Evolutionary conservation across 2,888 invertebrate species (phyloP).

Genomic region (Oligia latruncula): DNA sequence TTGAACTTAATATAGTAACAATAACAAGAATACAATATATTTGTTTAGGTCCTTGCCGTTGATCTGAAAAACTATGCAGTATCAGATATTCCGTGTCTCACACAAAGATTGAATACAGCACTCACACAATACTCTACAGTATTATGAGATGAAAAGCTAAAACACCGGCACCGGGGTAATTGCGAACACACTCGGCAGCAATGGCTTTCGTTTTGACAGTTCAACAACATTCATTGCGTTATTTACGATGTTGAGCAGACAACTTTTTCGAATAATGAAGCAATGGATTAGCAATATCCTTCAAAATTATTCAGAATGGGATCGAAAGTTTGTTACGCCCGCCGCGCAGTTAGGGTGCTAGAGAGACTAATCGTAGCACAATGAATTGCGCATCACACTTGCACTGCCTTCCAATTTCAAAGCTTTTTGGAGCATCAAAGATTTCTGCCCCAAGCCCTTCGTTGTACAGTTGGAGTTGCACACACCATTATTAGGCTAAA

Average conservation of each 20-base stretch:
- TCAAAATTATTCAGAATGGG: no score
- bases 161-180: no score
- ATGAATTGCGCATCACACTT: conserved; percentile 5
- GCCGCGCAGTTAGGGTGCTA: no score
- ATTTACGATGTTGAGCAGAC: no score
- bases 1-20: conserved; percentile 54
- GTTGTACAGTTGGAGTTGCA: neutral
- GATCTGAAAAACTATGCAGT: neutral
- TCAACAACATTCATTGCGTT: no score
- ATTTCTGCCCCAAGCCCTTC: neutral
- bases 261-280: no score
- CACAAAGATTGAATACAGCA: neutral
- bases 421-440: neutral
- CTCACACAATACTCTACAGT: no score
- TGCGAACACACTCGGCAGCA: no score
- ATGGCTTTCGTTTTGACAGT: no score
- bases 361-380: neutral
- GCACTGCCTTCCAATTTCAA: neutral
- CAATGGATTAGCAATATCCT: no score
- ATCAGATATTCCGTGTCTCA: neutral
- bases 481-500: neutral
- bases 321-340: no score
- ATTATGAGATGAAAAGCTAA: neutral
- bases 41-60: neutral
- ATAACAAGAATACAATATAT: conserved; percentile 27